Percentiles rank a stretch among this genome's conserved stretches.
Conservation (phyloP, 1,140 invertebrate species). For the Drosophila quadrilineata region DNA sequence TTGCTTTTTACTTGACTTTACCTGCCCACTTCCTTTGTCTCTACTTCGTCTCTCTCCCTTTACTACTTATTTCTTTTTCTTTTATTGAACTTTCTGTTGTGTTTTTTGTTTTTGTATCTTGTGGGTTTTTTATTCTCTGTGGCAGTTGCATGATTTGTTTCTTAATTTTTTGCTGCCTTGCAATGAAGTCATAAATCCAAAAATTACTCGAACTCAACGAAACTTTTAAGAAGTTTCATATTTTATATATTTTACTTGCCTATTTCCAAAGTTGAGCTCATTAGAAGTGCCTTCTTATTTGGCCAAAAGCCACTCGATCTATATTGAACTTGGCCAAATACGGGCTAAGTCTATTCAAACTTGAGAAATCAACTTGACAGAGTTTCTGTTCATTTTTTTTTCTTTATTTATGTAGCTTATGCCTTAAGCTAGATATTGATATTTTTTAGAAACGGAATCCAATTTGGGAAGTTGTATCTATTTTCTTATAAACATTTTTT, state of each 20-base stretch:
- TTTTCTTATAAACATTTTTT: no score
- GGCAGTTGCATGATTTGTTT: conserved; percentile 36
- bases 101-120: conserved; percentile 35
- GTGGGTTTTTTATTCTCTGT: conserved; percentile 18
- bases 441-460: no score
- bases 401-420: no score
- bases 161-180: conserved; percentile 11
- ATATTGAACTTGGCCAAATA: conserved; percentile 11
- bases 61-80: conserved; percentile 7
- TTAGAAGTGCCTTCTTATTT: conserved; percentile 28
- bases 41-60: conserved; percentile 17
- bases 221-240: conserved; percentile 28
- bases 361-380: conserved; percentile 12
- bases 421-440: no score
- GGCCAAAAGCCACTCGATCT: conserved; percentile 17
- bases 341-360: conserved; percentile 20
- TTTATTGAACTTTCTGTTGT: conserved; percentile 30
- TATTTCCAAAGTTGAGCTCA: conserved; percentile 35
- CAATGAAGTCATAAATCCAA: conserved; percentile 47
- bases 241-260: conserved; percentile 3
- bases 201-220: conserved; percentile 35
- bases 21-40: conserved; percentile 10
- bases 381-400: no score
- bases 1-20: conserved; percentile 63
- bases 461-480: no score